These are phyloP conservation scores for Planiliza haematocheilus DNA, from an alignment of 2,113 vertebrate species.

Conservation along the genomic window DNA sequence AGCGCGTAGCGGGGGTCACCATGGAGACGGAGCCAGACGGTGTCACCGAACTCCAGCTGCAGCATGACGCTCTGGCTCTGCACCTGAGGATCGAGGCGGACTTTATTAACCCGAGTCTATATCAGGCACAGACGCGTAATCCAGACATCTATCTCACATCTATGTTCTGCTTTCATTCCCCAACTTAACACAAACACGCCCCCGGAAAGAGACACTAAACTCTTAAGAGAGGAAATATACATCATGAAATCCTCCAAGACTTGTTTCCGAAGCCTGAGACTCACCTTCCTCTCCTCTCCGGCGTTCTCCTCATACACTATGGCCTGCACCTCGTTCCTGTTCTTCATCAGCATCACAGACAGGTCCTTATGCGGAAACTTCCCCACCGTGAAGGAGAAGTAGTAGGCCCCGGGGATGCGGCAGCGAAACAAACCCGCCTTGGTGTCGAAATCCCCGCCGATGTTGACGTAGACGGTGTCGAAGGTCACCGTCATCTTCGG, in stretches of 20 bases:
- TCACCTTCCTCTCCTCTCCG: conserved; percentile 88
- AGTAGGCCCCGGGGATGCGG: conserved; percentile 95
- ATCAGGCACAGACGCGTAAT: conserved; percentile 28
- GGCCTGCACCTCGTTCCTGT: conserved; percentile 96
- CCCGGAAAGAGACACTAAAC: neutral
- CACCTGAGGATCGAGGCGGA: conserved; percentile 70
- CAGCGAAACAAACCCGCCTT: conserved; percentile 92
- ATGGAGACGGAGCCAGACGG: conserved; percentile 95
- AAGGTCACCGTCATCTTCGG: conserved; percentile 96
- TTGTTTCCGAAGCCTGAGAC: neutral
- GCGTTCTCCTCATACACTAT: conserved; percentile 97
- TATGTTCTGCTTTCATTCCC: conserved; percentile 27
- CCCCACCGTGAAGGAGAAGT: conserved; percentile 97
- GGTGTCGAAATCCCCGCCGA: conserved; percentile 94
- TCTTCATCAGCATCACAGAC: conserved; percentile 99
- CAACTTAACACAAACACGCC: conserved; percentile 10
- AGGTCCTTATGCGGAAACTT: conserved; percentile 96
- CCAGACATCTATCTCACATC: conserved; percentile 14
- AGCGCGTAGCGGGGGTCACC: conserved; percentile 95
- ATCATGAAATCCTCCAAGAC: too few relatives aligned
- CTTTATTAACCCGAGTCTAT: conserved; percentile 11
- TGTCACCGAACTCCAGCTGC: conserved; percentile 95
- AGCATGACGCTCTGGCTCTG: conserved; percentile 99
- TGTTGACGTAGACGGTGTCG: conserved; percentile 96
- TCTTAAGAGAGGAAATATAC: neutral